Conservation (phyloP, 2,888 invertebrate genomes). For the Oligia fasciuncula region DNA sequence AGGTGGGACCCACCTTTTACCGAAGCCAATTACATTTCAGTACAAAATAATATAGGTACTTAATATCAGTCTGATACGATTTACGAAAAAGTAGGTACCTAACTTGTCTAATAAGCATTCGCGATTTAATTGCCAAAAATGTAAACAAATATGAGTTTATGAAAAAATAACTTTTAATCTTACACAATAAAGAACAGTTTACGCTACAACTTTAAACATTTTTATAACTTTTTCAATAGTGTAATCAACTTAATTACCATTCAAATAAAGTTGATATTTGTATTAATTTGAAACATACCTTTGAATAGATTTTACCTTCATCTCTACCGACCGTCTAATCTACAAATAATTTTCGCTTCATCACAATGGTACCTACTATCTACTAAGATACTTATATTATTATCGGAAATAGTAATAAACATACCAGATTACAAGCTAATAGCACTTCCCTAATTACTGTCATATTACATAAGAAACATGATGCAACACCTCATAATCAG, state of each 20-base stretch:
- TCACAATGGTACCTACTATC: neutral
- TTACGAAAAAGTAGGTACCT: too few species aligned
- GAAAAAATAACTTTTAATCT: too few species aligned
- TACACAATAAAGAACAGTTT: too few species aligned
- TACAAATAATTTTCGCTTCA: neutral
- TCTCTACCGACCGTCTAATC: neutral
- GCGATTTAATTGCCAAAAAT: too few species aligned
- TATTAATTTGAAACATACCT: too few species aligned
- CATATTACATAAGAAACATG: slow-evolving; percentile 8
- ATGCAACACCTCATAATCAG: slow-evolving; percentile 25
- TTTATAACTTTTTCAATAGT: too few species aligned
- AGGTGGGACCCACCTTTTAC: too few species aligned
- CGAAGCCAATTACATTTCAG: neutral
- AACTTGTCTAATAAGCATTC: neutral
- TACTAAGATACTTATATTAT: neutral
- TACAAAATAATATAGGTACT: neutral
- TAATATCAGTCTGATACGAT: neutral
- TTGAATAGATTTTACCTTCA: neutral
- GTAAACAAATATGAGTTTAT: too few species aligned
- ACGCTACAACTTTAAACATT: too few species aligned
- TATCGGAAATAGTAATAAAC: slow-evolving; percentile 10
- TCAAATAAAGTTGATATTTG: too few species aligned
- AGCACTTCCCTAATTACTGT: slow-evolving; percentile 23
- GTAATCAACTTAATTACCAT: too few species aligned
- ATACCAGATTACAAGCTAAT: slow-evolving; percentile 6